Conservation (phyloP, 2,888 invertebrate genomes). For the Hymenopus coronatus region DNA sequence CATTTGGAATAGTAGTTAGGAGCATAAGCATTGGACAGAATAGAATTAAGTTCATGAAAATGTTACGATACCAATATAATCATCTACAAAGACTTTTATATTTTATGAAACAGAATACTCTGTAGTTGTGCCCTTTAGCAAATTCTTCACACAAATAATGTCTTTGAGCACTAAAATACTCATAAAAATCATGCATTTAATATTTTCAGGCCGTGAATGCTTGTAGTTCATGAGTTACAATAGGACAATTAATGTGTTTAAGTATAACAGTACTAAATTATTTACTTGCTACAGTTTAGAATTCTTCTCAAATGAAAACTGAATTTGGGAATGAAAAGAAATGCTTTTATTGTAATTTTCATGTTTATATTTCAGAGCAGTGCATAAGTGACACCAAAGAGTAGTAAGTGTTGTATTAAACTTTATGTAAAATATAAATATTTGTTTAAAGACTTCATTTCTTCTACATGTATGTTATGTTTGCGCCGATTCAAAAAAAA, state of each 20-base stretch:
- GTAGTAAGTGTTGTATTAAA: not conserved
- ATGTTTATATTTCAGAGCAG: not conserved
- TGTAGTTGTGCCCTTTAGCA: not conserved
- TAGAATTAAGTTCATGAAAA: not conserved
- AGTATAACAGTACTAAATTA: not conserved
- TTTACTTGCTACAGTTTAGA: not conserved
- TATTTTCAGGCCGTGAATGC: not conserved
- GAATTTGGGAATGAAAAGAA: no score
- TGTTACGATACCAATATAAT: not conserved
- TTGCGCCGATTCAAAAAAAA: not conserved
- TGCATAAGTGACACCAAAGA: not conserved
- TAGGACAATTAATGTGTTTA: not conserved
- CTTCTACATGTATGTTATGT: no score
- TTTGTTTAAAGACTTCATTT: not conserved
- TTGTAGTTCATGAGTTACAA: not conserved
- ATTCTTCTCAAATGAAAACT: not conserved
- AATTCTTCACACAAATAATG: not conserved
- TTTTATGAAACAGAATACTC: not conserved
- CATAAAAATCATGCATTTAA: not conserved
- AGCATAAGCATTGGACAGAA: no score
- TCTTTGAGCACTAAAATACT: not conserved
- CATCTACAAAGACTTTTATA: not conserved
- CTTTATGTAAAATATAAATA: not conserved
- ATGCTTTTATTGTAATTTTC: not conserved
- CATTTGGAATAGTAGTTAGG: no score